Conservation (phyloP, 2,888 invertebrate genomes). For the Diploptera punctata region DNA sequence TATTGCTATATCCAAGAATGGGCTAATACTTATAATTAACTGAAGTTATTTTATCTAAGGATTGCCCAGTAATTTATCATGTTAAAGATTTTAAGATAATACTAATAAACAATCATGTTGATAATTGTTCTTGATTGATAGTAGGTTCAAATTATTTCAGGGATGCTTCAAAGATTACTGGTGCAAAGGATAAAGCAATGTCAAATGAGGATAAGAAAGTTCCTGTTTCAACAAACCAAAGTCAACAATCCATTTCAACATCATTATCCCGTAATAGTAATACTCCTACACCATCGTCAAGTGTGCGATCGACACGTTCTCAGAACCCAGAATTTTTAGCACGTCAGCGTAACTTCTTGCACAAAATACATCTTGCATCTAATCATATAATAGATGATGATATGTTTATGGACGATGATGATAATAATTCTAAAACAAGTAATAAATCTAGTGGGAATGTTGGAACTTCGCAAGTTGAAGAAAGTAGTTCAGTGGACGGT, state of each 20-base stretch:
- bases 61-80: too few relatives aligned
- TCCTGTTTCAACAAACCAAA: neutral
- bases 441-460: neutral
- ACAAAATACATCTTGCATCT: conserved; percentile 54
- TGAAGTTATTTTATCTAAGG: too few relatives aligned
- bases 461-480: neutral
- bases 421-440: conserved; percentile 1
- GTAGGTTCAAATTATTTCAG: neutral
- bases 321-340: conserved; percentile 69
- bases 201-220: neutral
- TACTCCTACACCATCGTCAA: neutral
- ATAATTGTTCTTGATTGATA: too few relatives aligned
- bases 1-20: too few relatives aligned
- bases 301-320: conserved; percentile 62
- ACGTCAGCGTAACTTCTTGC: conserved; percentile 66
- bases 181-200: neutral
- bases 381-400: conserved; percentile 8
- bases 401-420: conserved; percentile 4
- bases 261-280: neutral
- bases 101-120: too few relatives aligned
- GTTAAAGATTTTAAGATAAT: too few relatives aligned
- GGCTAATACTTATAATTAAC: too few relatives aligned
- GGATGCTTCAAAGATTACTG: neutral
- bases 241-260: neutral
- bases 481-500: conserved; percentile 18